phyloP scores from a whole-genome alignment of 2,888 invertebrate genomes.

The Acanthosepion pharaonis region DNA sequence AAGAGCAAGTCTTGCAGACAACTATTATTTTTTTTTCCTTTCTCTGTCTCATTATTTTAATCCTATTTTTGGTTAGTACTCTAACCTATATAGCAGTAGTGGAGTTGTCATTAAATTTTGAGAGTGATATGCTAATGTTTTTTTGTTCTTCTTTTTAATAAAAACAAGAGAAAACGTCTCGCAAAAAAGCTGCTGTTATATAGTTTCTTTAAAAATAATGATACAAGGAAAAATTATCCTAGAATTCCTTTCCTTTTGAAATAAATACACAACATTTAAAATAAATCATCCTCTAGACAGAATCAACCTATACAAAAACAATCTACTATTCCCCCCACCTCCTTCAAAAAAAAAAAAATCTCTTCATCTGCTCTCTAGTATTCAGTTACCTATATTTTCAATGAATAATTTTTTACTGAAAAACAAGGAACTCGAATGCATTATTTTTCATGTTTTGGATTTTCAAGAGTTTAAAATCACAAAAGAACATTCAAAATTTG shows the following conservation, averaged over 20 bases:
- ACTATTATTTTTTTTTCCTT: neutral
- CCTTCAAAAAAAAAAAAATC: too few relatives aligned
- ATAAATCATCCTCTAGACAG: neutral
- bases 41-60: neutral
- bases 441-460: slow-evolving; percentile 2
- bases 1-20: neutral
- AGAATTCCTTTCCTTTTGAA: neutral
- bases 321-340: too few relatives aligned
- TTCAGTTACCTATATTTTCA: slow-evolving; percentile 22
- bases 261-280: neutral
- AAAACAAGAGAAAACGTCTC: neutral
- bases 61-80: neutral
- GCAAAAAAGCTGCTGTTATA: too few relatives aligned
- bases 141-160: neutral
- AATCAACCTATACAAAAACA: too few relatives aligned
- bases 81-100: neutral
- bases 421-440: slow-evolving; percentile 1
- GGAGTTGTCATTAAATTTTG: neutral
- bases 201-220: too few relatives aligned
- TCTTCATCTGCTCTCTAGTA: neutral
- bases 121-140: neutral
- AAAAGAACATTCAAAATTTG: neutral
- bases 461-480: neutral
- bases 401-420: neutral
- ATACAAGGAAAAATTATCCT: neutral